phyloP scores from a whole-genome alignment of 2,888 invertebrate genomes.

The Acleris laterana region DNA sequence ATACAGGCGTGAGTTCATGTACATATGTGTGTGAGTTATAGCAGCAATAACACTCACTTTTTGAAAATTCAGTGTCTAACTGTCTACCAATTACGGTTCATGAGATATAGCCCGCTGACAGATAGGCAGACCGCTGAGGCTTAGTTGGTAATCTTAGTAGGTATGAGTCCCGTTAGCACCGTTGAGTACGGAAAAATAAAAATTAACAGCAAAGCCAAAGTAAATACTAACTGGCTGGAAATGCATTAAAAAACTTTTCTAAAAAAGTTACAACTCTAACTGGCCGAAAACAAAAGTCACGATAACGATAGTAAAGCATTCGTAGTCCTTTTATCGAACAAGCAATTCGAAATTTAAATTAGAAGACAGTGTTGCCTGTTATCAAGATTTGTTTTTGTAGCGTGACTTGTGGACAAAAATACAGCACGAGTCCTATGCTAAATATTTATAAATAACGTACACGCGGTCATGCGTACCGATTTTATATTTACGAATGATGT shows the following conservation, averaged over 20 bases:
- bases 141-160: no score
- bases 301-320: slow-evolving; percentile 28
- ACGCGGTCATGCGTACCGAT: slow-evolving; percentile 11
- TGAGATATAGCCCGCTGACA: no score
- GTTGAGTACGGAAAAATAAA: not conserved
- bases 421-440: slow-evolving; percentile 24
- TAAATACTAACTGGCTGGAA: no score
- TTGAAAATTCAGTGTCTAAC: no score
- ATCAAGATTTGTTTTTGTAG: slow-evolving; percentile 30
- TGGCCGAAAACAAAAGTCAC: slow-evolving; percentile 24
- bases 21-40: no score
- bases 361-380: slow-evolving; percentile 21
- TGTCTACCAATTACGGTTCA: no score
- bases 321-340: slow-evolving; percentile 15
- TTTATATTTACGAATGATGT: slow-evolving; percentile 26
- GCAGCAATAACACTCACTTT: no score
- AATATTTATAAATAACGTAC: slow-evolving; percentile 32
- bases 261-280: not conserved
- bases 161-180: no score
- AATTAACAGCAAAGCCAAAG: not conserved
- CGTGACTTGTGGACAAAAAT: slow-evolving; percentile 34
- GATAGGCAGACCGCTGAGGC: no score
- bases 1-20: no score
- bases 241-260: not conserved
- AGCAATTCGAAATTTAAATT: slow-evolving; percentile 34